phyloP scores from a whole-genome alignment of 1,140 invertebrate genomes.

The Mycetomoellerius zeteki region DNA sequence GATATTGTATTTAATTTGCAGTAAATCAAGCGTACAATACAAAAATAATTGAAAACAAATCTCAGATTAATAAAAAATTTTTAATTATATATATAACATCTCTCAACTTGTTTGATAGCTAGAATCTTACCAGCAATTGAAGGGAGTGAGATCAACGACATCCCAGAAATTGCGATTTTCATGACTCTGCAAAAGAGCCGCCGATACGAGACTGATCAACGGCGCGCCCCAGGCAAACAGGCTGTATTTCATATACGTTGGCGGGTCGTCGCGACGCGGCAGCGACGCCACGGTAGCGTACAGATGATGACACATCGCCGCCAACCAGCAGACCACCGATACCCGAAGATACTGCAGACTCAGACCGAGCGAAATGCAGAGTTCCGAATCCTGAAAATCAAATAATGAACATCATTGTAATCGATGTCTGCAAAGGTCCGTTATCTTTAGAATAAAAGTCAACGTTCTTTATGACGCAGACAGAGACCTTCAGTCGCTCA shows the following conservation, averaged over 20 bases:
- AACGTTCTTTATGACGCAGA: not conserved
- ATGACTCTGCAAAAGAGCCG: conserved; percentile 80
- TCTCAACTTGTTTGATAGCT: not conserved
- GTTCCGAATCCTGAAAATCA: conserved; percentile 87
- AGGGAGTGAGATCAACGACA: conserved; percentile 82
- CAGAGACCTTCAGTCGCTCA: not conserved
- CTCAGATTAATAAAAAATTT: not conserved
- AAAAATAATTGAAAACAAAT: not conserved
- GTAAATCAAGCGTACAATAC: not conserved
- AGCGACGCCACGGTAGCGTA: conserved; percentile 85
- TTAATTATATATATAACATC: not conserved
- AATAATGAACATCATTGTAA: not conserved
- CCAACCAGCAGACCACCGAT: conserved; percentile 89
- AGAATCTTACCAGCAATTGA: conserved; percentile 85
- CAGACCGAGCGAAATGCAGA: conserved; percentile 89
- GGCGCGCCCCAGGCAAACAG: conserved; percentile 87
- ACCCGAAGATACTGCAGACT: conserved; percentile 89
- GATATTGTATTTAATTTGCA: not conserved
- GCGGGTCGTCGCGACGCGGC: conserved; percentile 83
- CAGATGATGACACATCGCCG: conserved; percentile 89
- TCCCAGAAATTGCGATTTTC: conserved; percentile 82
- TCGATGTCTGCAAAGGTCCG: not conserved
- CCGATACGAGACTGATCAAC: conserved; percentile 81
- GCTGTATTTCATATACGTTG: conserved; percentile 86
- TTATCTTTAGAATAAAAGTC: not conserved